phyloP scores from a whole-genome alignment of 2,797 vertebrate species.

The Microchirus variegatus region DNA sequence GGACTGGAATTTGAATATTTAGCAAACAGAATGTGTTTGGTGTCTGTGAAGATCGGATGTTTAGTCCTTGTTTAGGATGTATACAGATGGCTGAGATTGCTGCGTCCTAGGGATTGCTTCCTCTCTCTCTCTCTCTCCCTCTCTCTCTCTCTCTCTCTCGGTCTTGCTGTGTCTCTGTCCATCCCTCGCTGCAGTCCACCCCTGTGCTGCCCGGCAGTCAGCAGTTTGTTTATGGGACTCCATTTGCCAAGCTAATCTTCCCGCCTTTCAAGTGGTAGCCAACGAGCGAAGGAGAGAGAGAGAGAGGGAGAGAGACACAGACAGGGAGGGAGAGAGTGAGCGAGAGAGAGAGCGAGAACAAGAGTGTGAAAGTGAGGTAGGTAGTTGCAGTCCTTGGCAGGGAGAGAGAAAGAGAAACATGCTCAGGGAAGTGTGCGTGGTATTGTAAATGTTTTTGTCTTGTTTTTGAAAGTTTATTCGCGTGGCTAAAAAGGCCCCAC shows the following conservation, averaged over 20 bases:
- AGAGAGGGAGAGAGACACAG: neutral
- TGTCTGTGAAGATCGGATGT: conserved; percentile 43
- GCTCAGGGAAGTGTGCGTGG: conserved; percentile 49
- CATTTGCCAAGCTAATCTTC: conserved; percentile 84
- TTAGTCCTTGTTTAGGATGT: conserved; percentile 53
- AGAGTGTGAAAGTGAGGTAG: conserved; percentile 70
- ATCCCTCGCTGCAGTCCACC: conserved; percentile 66
- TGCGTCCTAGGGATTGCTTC: conserved; percentile 14
- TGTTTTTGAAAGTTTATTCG: conserved; percentile 10
- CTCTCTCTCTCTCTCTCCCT: conserved; percentile 2
- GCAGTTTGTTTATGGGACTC: conserved; percentile 82
- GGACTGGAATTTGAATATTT: conserved; percentile 13
- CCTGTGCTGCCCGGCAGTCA: conserved; percentile 73
- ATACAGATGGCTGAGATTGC: conserved; percentile 65
- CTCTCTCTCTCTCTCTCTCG: conserved; percentile 14
- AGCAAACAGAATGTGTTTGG: conserved; percentile 21
- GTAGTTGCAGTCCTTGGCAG: conserved; percentile 65
- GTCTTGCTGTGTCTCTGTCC: conserved; percentile 4
- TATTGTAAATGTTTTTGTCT: conserved; percentile 59
- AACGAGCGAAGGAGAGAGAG: conserved; percentile 41
- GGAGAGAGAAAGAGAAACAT: conserved; percentile 53
- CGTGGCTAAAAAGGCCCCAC: neutral
- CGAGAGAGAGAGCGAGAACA: conserved; percentile 27
- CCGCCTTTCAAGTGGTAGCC: conserved; percentile 78
- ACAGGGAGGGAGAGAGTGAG: conserved; percentile 27